Conservation (phyloP, 2,888 invertebrate species). For the Acanthosepion lycidas region DNA sequence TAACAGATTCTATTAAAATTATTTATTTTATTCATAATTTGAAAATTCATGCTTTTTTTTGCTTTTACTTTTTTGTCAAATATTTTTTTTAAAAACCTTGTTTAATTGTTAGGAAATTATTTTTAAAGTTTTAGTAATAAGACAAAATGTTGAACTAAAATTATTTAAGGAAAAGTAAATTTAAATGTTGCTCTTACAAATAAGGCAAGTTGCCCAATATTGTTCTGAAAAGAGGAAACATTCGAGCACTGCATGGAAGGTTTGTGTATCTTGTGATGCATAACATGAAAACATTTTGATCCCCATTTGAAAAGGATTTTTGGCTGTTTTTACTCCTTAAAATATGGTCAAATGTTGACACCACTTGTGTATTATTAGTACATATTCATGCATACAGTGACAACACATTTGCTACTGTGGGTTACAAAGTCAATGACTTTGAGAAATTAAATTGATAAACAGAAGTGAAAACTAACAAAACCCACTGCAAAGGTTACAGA, state of each 20-base stretch:
- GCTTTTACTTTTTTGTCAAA: too few species aligned
- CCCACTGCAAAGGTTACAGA: constrained; percentile 33
- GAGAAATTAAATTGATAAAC: not conserved
- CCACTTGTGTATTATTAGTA: not conserved
- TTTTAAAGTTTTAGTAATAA: too few species aligned
- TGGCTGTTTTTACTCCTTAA: not conserved
- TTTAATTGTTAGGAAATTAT: too few species aligned
- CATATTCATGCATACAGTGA: not conserved
- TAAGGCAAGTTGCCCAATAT: not conserved
- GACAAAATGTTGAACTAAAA: too few species aligned
- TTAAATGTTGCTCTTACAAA: not conserved
- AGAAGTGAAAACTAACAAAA: not conserved
- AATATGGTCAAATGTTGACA: not conserved
- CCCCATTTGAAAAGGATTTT: not conserved
- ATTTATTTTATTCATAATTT: too few species aligned
- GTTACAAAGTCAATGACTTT: constrained; percentile 4
- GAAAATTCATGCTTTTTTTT: too few species aligned
- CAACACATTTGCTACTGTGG: constrained; percentile 9
- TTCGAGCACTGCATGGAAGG: not conserved
- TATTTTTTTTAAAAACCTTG: too few species aligned
- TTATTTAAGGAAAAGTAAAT: too few species aligned
- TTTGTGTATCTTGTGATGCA: not conserved
- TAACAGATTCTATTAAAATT: too few species aligned
- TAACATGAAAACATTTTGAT: not conserved
- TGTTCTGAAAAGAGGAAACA: not conserved